Conservation (phyloP, 2,113 vertebrate species). For the Osmerus mordax region DNA sequence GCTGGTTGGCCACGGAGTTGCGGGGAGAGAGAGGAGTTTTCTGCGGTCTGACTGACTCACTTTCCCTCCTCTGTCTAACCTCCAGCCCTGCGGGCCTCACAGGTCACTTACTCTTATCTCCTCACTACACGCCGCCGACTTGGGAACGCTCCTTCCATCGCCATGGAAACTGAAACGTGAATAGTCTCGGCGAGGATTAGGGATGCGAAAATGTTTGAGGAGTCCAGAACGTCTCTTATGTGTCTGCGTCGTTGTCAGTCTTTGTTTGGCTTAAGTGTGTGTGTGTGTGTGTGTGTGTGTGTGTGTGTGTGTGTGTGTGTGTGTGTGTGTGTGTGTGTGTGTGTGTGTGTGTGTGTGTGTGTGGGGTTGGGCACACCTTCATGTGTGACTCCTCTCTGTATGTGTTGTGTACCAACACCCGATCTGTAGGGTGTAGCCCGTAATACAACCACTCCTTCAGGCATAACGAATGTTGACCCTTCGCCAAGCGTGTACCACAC, state of each 20-base stretch:
- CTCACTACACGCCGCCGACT: constrained; percentile 53
- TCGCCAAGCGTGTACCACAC: background rate
- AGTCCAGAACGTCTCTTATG: constrained; percentile 61
- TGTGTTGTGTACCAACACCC: background rate
- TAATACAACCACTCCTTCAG: background rate
- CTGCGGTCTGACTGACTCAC: constrained; percentile 50
- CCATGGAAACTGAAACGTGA: constrained; percentile 70
- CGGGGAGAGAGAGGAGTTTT: constrained; percentile 17
- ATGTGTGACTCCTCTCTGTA: constrained; percentile 3
- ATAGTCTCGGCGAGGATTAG: constrained; percentile 65
- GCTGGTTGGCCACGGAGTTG: constrained; percentile 20
- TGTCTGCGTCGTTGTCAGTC: constrained; percentile 34
- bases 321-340: constrained; percentile 28
- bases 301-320: constrained; percentile 31
- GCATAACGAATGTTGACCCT: background rate
- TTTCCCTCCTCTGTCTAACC: constrained; percentile 56
- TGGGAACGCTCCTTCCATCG: constrained; percentile 50
- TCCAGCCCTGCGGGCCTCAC: constrained; percentile 55
- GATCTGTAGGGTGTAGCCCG: background rate
- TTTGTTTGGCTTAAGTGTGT: constrained; percentile 28
- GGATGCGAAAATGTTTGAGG: constrained; percentile 34
- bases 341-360: constrained; percentile 28
- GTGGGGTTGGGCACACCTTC: background rate
- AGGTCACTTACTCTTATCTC: constrained; percentile 67
- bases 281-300: constrained; percentile 20